These are phyloP conservation scores for Bellardia bayeri DNA, from an alignment of 2,888 invertebrate genomes.

Conservation along the genomic window DNA sequence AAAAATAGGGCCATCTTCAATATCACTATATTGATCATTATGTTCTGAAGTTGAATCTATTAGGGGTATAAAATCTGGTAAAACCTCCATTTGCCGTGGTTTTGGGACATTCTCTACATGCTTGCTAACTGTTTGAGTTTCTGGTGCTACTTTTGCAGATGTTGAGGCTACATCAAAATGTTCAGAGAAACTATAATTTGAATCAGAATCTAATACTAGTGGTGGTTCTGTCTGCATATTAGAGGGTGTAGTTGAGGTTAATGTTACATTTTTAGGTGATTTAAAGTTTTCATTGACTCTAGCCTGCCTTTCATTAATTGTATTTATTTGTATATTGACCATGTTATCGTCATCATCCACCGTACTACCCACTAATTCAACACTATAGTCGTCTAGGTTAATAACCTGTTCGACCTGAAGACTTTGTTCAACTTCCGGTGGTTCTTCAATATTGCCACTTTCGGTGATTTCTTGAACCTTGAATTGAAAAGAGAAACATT, in stretches of 20 bases:
- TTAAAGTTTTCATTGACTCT: slow-evolving; percentile 64
- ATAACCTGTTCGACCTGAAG: slow-evolving; percentile 4
- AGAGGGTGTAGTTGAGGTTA: slow-evolving; percentile 3
- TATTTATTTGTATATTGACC: slow-evolving; percentile 42
- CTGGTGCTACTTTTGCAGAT: slow-evolving; percentile 50
- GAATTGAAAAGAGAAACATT: slow-evolving; percentile 10
- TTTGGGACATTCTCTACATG: neutral
- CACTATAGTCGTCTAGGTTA: slow-evolving; percentile 29
- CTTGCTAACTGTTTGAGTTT: neutral
- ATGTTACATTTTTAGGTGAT: slow-evolving; percentile 61
- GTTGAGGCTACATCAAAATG: slow-evolving; percentile 79
- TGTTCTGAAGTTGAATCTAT: slow-evolving; percentile 48
- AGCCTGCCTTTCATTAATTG: neutral
- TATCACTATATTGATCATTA: slow-evolving; percentile 49
- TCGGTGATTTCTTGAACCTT: slow-evolving; percentile 76
- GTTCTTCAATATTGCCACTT: slow-evolving; percentile 67
- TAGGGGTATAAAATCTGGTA: slow-evolving; percentile 82
- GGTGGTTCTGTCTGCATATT: slow-evolving; percentile 19
- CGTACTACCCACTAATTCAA: slow-evolving; percentile 31
- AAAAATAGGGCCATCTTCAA: slow-evolving; percentile 26
- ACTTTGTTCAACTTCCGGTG: neutral
- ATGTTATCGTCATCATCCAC: slow-evolving; percentile 8
- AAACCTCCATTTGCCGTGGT: slow-evolving; percentile 76
- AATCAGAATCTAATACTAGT: slow-evolving; percentile 81
- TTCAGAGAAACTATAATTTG: slow-evolving; percentile 84